phyloP scores from a whole-genome alignment of 2,797 vertebrate genomes.

The Pogonophryne albipinna region DNA sequence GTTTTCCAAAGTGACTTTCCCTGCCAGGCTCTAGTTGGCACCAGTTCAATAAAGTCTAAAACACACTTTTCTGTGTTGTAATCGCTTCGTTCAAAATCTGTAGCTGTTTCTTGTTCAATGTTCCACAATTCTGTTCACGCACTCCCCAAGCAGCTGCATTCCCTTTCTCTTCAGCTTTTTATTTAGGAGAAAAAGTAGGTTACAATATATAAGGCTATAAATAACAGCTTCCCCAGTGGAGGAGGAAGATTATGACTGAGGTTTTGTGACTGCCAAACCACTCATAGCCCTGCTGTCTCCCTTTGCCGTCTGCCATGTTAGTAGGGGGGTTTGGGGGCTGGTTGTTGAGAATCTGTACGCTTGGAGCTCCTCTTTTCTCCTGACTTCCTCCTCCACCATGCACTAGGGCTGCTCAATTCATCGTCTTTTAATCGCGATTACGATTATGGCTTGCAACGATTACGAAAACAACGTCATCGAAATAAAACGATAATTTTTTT shows the following conservation, averaged over 20 bases:
- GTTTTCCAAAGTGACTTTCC: constrained; percentile 41
- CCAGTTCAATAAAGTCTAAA: constrained; percentile 38
- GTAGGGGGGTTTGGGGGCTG: too few relatives aligned
- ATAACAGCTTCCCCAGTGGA: constrained; percentile 69
- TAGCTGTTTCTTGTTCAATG: constrained; percentile 60
- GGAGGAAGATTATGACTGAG: constrained; percentile 69
- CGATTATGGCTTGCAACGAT: too few relatives aligned
- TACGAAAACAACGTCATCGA: too few relatives aligned
- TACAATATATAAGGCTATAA: constrained; percentile 80
- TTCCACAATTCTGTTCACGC: constrained; percentile 36
- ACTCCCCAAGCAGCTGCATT: constrained; percentile 52
- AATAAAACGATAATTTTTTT: too few relatives aligned
- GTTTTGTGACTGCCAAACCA: constrained; percentile 72
- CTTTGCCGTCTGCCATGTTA: constrained; percentile 63
- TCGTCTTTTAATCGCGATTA: too few relatives aligned
- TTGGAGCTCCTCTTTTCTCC: constrained; percentile 4
- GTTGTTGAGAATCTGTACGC: constrained; percentile 35
- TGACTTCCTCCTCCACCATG: not conserved
- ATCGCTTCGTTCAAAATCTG: constrained; percentile 59
- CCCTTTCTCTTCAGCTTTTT: constrained; percentile 52
- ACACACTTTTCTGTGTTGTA: constrained; percentile 54
- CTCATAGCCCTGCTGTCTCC: constrained; percentile 63
- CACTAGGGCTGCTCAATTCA: too few relatives aligned
- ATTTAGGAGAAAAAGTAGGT: constrained; percentile 71
- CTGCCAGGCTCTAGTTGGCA: constrained; percentile 58